Evolutionary conservation across 2,888 invertebrate genomes (phyloP), one percentile per base, ranked within the genome.

Genomic region (Polylopha cassiicola): DNA sequence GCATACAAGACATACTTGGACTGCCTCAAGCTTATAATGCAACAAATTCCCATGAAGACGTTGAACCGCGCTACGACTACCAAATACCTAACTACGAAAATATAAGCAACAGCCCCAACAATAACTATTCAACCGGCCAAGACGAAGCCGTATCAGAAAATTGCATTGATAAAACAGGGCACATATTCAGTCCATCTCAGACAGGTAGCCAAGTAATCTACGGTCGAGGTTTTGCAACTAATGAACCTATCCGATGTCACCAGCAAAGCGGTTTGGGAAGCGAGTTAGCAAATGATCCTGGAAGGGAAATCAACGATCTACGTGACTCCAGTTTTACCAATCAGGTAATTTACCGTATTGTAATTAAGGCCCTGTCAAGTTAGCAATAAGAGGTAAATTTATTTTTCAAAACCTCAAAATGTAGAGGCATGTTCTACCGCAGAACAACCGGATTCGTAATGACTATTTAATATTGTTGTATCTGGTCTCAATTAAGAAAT

Each of bases 1-100:
- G 79, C 39, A 86, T 86, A 34, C 86, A 86, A 30, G 86, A 86
- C 28, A 86, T 86, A 27, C 73, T 86, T 14, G 86, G 86, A 3
- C 51, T 86, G 1, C 73, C 81, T 14, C 85, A 85, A 41, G 54
- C 76, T 0, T 85, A 79, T 36, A 70, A 60, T 37, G 46, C 63
- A 14, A 37, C 48, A 2, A 63, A 51, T 37, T 22, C 44, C 37
- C 74, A 73, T 47, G 77, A 75, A 14, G 62, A 65, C 2, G 47
- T 75, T 30, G 73, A 73, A 41, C 45, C 67, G n/a, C 65, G 71
- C 63, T 77, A 76, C 46, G 77, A 76, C 22, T 82, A 82, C 39
- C 75, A 75, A 44, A 66, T 79, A 50, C 59, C 71, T 8, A 72
- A 72, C 42, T 82, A 82, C 37, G 81, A 80, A 49, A 78, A 64